phyloP scores from a whole-genome alignment of 2,113 vertebrate species.

The Tychaedon coryphoeus region DNA sequence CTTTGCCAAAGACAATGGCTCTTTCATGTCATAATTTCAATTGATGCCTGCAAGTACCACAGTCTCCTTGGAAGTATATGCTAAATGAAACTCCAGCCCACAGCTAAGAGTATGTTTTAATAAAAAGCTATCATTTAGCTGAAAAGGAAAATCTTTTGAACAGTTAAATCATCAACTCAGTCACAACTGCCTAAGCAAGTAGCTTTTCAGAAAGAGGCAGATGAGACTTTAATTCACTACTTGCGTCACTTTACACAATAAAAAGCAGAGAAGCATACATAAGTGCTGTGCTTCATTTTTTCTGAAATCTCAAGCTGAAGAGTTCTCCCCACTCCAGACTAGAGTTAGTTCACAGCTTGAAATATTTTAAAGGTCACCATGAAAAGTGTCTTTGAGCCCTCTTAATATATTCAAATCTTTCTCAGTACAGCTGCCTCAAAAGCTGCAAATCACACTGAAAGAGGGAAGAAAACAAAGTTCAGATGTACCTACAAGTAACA shows the following conservation, averaged over 20 bases:
- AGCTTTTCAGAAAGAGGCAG: background rate
- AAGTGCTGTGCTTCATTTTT: background rate
- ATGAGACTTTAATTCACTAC: background rate
- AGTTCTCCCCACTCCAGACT: background rate
- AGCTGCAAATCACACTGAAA: background rate
- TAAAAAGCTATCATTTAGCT: background rate
- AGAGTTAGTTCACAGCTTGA: background rate
- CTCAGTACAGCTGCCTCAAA: background rate
- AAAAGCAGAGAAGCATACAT: background rate
- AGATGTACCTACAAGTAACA: background rate
- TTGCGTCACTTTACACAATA: background rate
- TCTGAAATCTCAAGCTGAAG: background rate
- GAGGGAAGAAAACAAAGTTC: background rate
- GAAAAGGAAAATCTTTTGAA: background rate
- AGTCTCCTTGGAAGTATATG: background rate
- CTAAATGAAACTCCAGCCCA: background rate
- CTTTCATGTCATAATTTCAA: constrained; percentile 39
- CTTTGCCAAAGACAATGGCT: constrained; percentile 35
- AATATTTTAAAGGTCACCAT: background rate
- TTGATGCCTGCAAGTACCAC: background rate
- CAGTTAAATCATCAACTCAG: background rate
- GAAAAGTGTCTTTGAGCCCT: background rate
- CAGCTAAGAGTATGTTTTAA: background rate
- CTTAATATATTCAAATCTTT: background rate
- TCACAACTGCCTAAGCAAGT: background rate